phyloP scores from a whole-genome alignment of 2,113 vertebrate species.

The Nerophis ophidion region DNA sequence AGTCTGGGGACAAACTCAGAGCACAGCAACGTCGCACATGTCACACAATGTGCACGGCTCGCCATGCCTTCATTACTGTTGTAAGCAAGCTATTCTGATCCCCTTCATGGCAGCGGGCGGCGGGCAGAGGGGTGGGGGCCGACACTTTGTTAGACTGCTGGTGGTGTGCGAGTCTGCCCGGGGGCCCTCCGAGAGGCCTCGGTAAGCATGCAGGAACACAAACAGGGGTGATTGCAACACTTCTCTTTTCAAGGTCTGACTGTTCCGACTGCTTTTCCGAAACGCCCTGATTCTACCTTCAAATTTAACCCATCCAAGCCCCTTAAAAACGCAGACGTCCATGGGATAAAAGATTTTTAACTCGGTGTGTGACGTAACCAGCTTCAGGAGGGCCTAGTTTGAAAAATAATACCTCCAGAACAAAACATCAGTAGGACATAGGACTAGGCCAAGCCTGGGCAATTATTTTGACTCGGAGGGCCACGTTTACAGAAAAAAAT shows the following conservation, averaged over 20 bases:
- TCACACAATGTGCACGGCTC: conserved; percentile 11
- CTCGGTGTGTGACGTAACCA: conserved; percentile 28
- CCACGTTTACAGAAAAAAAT: no score
- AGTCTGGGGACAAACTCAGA: conserved; percentile 3
- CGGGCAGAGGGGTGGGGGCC: background rate
- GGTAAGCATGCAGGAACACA: conserved; percentile 34
- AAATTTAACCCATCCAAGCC: background rate
- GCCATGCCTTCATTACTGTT: conserved; percentile 24
- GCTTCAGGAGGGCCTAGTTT: background rate
- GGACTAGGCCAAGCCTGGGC: no score
- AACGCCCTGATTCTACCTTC: conserved; percentile 2
- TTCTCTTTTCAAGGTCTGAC: conserved; percentile 59
- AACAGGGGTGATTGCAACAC: conserved; percentile 50
- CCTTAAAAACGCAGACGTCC: conserved; percentile 31
- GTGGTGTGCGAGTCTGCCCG: conserved; percentile 4
- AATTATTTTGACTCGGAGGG: no score
- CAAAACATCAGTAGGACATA: no score
- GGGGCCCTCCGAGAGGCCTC: conserved; percentile 37
- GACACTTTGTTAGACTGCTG: conserved; percentile 9
- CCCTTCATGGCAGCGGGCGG: background rate
- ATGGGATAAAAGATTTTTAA: conserved; percentile 14
- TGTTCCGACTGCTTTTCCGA: conserved; percentile 30
- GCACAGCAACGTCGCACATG: conserved; percentile 11
- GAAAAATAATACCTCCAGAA: conserved; percentile 15
- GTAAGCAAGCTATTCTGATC: conserved; percentile 13